Evolutionary conservation across 2,888 invertebrate species (phyloP), one percentile per base, ranked within the genome.

Genomic region (Saturnia pavonia): DNA sequence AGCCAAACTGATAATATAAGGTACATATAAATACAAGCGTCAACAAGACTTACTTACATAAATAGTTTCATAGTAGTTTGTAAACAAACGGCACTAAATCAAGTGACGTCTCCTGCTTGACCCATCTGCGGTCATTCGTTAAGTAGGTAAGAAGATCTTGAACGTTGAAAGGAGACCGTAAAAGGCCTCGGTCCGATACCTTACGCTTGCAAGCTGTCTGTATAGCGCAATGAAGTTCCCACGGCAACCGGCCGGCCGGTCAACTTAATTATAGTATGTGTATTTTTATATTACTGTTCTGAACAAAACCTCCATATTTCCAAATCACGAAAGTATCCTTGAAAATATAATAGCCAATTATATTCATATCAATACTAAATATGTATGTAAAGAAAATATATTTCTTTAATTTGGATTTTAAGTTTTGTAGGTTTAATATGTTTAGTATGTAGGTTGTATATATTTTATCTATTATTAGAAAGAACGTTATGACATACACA

Each of bases 161-260:
- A 75, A 74, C 74, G 73, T 76, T 77, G 78, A 82, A 81, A 79
- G 78, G 77, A 70, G 70, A 67, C 70, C 79, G 74, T 79, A 79
- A 75, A 84, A 81, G 84, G 84, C 79, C 78, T 78, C 75, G 80
- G 79, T 79, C 80, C 79, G 78, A 79, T 79, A 76, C 74, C n/a
- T 63, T 69, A 69, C 45, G 69, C 73, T 71, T 73, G 71, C 57
- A 69, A 74, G 73, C 67, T 67, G 72, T 45, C 69, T 67, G 71
- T 75, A 74, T 77, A 76, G 77, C 74, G 71, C 71, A 73, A 68
- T 74, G 57, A 75, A 73, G 85, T 88, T 89, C 88, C 86, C 88
- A 89, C 87, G 86, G 79, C 85, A 82, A 81, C 80, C 81, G 78
- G 79, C 80, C 73, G 73, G 76, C 80, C 77, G 78, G 22, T n/a